Evolutionary conservation across 2,888 invertebrate species (phyloP), one percentile per base, ranked within the genome.

Genomic region (Drosophila peninsularis): DNA sequence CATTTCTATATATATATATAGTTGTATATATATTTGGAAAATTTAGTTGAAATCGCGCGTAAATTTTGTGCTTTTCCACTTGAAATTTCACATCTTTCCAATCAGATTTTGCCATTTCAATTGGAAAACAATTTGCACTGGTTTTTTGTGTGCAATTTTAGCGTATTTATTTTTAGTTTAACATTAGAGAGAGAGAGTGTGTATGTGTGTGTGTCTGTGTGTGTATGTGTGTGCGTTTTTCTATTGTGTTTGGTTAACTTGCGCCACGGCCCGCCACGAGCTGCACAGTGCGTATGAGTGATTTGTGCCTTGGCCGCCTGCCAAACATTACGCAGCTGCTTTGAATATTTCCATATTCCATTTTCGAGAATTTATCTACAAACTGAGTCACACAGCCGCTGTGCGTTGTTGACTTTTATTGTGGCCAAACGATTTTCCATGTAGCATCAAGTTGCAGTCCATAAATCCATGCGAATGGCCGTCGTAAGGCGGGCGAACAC

Each of bases 321-420:
- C 89, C 90, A 82, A 78, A 85, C 75, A 87, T 90, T 85, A 83
- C 82, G 80, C 89, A 84, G 85, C 78, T 82, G 81, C 47, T 80
- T 70, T 79, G 75, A 37, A 50, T 56, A 60, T 85, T 66, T 44
- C 50, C 64, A 60, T 76, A 63, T 80, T 32, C 42, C 32, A 85
- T 73, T 79, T 78, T 71, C 53, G 21, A 11, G n/a, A 37, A 60
- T 75, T 36, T 69, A 37, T 32, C 62, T 71, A 61, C 32, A 44
- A 63, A 75, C 71, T 68, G 66, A 78, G 60, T 74, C 70, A 75
- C 71, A 53, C 63, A 45, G 36, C 11, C 45, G 21, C 36, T 47
- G 27, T 24, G 34, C 50, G 27, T 19, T 62, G 24, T 47, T 39
- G 30, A 55, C 41, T 67, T 67, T 68, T 50, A 61, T 62, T 65